phyloP scores from a whole-genome alignment of 1,140 invertebrate genomes.

The Cydia splendana region DNA sequence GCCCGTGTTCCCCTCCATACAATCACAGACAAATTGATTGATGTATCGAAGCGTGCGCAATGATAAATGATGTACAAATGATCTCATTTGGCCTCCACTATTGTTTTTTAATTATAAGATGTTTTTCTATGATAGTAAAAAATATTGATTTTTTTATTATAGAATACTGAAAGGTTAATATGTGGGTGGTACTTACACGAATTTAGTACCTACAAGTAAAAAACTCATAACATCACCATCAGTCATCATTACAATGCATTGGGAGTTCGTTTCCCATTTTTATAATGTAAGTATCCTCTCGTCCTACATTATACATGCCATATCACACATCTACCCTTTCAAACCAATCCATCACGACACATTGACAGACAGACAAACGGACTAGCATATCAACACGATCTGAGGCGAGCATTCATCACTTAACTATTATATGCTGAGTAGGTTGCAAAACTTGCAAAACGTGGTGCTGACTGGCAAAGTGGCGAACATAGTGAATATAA shows the following conservation, averaged over 20 bases:
- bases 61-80: slow-evolving; percentile 56
- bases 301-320: slow-evolving; percentile 4
- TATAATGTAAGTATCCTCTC: neutral
- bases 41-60: slow-evolving; percentile 54
- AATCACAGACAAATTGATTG: slow-evolving; percentile 57
- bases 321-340: slow-evolving; percentile 22
- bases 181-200: slow-evolving; percentile 24
- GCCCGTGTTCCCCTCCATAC: slow-evolving; percentile 4
- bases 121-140: slow-evolving; percentile 36
- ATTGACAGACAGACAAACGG: slow-evolving; percentile 26
- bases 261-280: neutral
- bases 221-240: neutral
- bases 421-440: slow-evolving; percentile 28
- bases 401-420: slow-evolving; percentile 21
- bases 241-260: neutral
- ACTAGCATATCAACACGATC: slow-evolving; percentile 20
- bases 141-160: slow-evolving; percentile 26
- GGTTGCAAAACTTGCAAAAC: slow-evolving; percentile 19
- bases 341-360: slow-evolving; percentile 19
- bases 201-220: neutral
- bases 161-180: slow-evolving; percentile 15
- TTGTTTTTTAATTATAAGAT: slow-evolving; percentile 48
- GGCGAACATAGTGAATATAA: neutral
- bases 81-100: slow-evolving; percentile 63
- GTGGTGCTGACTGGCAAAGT: slow-evolving; percentile 12